Base-by-base conservation (phyloP, 2,797 vertebrate species). In the Prunella strophiata region DNA sequence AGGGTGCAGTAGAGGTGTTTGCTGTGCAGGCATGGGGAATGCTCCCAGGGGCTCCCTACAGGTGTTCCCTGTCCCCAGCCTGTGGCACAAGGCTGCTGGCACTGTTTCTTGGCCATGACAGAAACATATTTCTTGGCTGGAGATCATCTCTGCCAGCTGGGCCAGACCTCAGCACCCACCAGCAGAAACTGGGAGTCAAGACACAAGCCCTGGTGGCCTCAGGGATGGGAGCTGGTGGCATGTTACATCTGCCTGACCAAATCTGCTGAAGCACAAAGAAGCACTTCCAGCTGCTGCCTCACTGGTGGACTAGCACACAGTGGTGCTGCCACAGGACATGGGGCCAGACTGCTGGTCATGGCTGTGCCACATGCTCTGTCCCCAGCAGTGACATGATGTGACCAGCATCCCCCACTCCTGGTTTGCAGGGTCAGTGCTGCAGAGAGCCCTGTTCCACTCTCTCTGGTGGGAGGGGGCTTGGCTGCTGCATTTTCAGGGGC, bases 391-490 rank as follows among this genome's bases (percentile, higher is more conserved):
- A 12, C 1, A 0, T 29, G 74, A 58, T 1, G 5, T 68, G 45
- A 71, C 48, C 59, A 25, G 42, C 0, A 0, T 47, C 16, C 55
- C 20, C 16, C 2, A 16, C 18, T 40, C 62, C 36, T 45, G 42
- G 30, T 43, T 65, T 71, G 57, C 0, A 0, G n/a, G 58, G 17
- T 84, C 66, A 48, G 52, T 0, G 0, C 42, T 42, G 47, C 13
- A 19, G 54, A 68, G 47, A 79, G 42, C 29, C 52, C 50, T 1
- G 2, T 16, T 82, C 23, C 0, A 0, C 78, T 29, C 8, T 63
- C 61, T 47, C 40, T 3, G 4, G 2, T 40, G 1, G 32, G 68
- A 66, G 42, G n/a, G 73, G 66, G 59, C 77, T 88, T 47, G 0
- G 19, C 72, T 85, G 63, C 81, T 66, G 71, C 67, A 16, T 55